phyloP scores from a whole-genome alignment of 2,888 invertebrate genomes.

The Teinopalpus imperialis region DNA sequence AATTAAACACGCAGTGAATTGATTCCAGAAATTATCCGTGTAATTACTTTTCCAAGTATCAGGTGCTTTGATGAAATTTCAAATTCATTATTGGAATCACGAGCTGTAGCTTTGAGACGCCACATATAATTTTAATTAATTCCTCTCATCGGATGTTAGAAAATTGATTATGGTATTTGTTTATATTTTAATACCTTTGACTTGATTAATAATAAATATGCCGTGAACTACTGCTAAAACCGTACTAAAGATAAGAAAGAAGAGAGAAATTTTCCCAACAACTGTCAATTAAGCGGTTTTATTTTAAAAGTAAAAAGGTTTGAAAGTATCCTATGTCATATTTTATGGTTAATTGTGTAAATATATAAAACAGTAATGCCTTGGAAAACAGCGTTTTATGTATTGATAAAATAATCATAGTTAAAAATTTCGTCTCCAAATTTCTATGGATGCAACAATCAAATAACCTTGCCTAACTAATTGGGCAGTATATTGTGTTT shows the following conservation, averaged over 20 bases:
- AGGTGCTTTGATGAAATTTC: slow-evolving; percentile 12
- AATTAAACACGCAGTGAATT: not conserved
- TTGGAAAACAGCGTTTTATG: not conserved
- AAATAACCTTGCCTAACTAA: too few relatives aligned
- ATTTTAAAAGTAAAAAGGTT: too few relatives aligned
- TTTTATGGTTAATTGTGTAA: too few relatives aligned
- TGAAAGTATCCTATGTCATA: too few relatives aligned
- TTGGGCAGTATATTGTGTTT: too few relatives aligned
- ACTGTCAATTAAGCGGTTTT: too few relatives aligned
- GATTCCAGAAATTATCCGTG: slow-evolving; percentile 4
- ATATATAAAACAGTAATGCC: too few relatives aligned
- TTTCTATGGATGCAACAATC: too few relatives aligned
- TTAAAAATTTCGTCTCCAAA: too few relatives aligned
- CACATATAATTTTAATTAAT: slow-evolving; percentile 17
- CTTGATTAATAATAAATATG: not conserved
- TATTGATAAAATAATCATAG: slow-evolving; percentile 1
- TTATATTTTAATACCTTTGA: not conserved
- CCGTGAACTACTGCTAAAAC: too few relatives aligned
- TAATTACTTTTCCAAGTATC: slow-evolving; percentile 9
- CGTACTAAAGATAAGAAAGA: too few relatives aligned
- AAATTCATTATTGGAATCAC: slow-evolving; percentile 11
- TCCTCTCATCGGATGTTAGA: not conserved
- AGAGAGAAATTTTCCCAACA: too few relatives aligned
- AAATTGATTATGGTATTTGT: slow-evolving; percentile 12
- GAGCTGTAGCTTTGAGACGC: slow-evolving; percentile 2